Base-by-base conservation (phyloP, 2,888 invertebrate species). In the Cerastis leucographa region DNA sequence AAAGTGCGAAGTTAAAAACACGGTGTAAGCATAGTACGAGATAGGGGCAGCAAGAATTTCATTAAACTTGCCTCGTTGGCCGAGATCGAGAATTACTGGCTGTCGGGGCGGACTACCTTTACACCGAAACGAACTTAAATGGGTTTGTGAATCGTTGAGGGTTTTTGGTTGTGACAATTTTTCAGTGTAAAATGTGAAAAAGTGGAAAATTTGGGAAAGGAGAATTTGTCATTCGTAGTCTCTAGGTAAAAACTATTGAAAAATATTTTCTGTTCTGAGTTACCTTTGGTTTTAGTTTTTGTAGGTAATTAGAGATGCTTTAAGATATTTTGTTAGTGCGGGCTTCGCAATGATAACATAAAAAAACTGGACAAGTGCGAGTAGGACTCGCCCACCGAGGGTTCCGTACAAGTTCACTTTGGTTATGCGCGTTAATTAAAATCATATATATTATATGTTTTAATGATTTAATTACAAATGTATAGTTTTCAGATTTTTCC, bases 61-160 rank as follows among this genome's bases (percentile, higher is more conserved):
- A 94, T 94, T 94, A 94, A 94, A 94, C 88, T 94, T 94, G 91
- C 90, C 93, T 94, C 94, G 94, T 93, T 92, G 93, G 89, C 89
- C 90, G 88, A 90, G 89, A 90, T 90, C 86, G 91, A 90, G 92
- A 93, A 92, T 93, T 92, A 93, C 92, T 89, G 89, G 90, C 88
- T 84, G 85, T 88, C 89, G 84, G 84, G 59, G 74, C 71, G 83
- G 83, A 74, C 72, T 67, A 77, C 74, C 44, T 22, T 91, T 83
- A 92, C 92, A 92, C 91, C 88, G 90, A 80, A 72, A 25, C 61
- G 87, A 85, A 66, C 66, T 17, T 14, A 25, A 70, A 79, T 73
- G 68, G 66, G 11, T 51, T 65, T 17, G 17, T 54, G 59, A 67
- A 65, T n/a, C 2, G 6, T 65, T 6, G 1, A n/a, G 17, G 0